phyloP scores from a whole-genome alignment of 1,140 invertebrate species.

The Diabrotica virgifera region DNA sequence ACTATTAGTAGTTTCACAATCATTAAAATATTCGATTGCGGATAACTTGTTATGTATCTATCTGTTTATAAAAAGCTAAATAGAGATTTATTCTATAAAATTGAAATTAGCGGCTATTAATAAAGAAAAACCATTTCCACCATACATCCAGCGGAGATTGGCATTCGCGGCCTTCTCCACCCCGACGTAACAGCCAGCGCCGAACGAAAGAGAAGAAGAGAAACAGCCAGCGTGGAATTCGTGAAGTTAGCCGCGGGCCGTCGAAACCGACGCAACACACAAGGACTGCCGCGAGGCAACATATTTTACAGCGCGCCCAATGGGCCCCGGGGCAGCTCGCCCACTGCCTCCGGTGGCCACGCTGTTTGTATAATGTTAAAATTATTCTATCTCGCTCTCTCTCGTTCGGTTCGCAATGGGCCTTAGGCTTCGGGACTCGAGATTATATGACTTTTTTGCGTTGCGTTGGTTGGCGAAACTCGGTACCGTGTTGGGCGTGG shows the following conservation, averaged over 20 bases:
- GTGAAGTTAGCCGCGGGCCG: neutral
- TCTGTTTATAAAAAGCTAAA: too few species aligned
- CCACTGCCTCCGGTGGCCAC: neutral
- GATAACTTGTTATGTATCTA: too few species aligned
- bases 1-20: too few species aligned
- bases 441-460: slow-evolving; percentile 2
- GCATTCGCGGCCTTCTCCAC: neutral
- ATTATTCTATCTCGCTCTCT: neutral
- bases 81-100: too few species aligned
- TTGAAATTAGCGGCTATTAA: too few species aligned
- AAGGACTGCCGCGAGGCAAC: neutral
- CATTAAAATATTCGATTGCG: too few species aligned
- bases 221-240: slow-evolving; percentile 1
- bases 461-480: slow-evolving; percentile 1
- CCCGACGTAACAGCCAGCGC: neutral
- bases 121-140: neutral
- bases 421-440: neutral
- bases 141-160: neutral
- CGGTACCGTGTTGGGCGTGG: neutral
- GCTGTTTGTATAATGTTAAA: slow-evolving; percentile 3
- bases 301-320: neutral
- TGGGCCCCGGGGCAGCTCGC: neutral
- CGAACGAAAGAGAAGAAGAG: neutral
- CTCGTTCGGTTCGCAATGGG: neutral
- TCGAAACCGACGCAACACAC: neutral